These are phyloP conservation scores for Entomobrya multifasciata DNA, from an alignment of 2,888 invertebrate species.

Conservation along the genomic window DNA sequence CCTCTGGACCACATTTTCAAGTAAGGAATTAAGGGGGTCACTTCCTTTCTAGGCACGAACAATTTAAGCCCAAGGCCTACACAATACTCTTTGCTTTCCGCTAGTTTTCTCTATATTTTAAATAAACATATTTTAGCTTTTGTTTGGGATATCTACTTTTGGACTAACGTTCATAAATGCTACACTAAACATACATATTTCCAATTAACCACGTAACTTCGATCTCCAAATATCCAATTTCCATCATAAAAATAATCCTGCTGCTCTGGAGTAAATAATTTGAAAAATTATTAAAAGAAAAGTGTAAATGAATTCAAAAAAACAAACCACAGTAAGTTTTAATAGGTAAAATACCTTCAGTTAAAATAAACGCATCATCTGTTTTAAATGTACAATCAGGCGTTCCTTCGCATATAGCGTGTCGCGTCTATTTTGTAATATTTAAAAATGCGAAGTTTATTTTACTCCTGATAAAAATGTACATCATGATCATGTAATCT, in stretches of 20 bases:
- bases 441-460: no score
- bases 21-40: neutral
- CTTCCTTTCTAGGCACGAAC: neutral
- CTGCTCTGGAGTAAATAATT: no score
- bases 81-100: slow-evolving; percentile 28
- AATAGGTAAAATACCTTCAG: no score
- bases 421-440: slow-evolving; percentile 18
- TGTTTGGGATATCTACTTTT: no score
- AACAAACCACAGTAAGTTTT: no score
- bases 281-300: no score
- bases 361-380: no score
- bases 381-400: neutral
- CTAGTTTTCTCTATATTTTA: neutral
- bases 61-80: neutral
- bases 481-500: neutral
- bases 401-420: slow-evolving; percentile 47
- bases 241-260: slow-evolving; percentile 35
- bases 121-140: neutral
- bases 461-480: neutral
- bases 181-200: slow-evolving; percentile 10
- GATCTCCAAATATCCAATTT: slow-evolving; percentile 55
- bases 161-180: no score
- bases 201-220: slow-evolving; percentile 54
- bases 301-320: no score
- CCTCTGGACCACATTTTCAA: slow-evolving; percentile 60